Evolutionary conservation across 2,888 invertebrate genomes (phyloP), one percentile per base, ranked within the genome.

Genomic region (Drosophila demipolita): DNA sequence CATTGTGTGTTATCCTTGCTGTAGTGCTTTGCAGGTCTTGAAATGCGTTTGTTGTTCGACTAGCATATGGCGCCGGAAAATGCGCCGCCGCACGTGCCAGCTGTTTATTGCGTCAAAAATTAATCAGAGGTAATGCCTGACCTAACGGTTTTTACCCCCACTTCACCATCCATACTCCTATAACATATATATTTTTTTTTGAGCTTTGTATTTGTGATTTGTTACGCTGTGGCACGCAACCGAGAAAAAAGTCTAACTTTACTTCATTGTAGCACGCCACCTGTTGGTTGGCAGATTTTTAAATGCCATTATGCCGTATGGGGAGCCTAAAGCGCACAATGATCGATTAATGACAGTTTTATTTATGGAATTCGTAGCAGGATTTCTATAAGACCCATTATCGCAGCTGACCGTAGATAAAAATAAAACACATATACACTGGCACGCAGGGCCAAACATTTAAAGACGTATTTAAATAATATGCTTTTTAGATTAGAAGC

Each of bases 51-150:
- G 32, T 49, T 35, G 9, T 58, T 48, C 17, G 45, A n/a, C 59
- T 77, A 73, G 66, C 80, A 75, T 80, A 80, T 80, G 80, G 80
- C 76, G 75, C 82, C 67, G 63, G 64, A 78, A 80, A 74, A 80
- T 80, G 82, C 79, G 81, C 78, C 81, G 81, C 52, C 77, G 78
- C 82, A 85, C 85, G 79, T 76, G 87, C 66, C 79, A 38, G 50
- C 52, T 58, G 77, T 67, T 66, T 74, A 70, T 77, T 64, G 83
- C 83, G 84, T 83, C 83, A 86, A 80, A 75, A 80, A 66, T 48
- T 57, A 73, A 73, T 62, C 59, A 61, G n/a, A 80, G 80, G 80
- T 78, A 78, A 78, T 45, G 59, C 33, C 33, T 38, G 1, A 55
- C 15, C 49, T 54, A 67, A 66, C 61, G 63, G 70, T 59, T 49